A percentile compares a stretch with the other conserved stretches of the same genome.
Conservation (phyloP, 2,888 invertebrate genomes). For the Diarsia mendica region DNA sequence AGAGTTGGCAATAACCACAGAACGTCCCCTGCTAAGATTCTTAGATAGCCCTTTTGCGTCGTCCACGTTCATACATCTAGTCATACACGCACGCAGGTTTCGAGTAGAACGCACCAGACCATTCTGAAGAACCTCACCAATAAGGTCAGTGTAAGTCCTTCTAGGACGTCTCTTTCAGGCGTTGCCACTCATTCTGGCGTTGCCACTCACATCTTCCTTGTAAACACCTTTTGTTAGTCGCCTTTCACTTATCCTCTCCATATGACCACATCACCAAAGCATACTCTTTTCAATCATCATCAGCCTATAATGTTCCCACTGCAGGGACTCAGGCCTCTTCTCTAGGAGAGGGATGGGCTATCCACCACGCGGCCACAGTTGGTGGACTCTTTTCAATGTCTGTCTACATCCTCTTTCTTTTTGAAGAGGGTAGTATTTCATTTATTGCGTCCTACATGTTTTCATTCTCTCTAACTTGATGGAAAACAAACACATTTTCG, state of each 20-base stretch:
- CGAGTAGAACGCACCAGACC: background rate
- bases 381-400: background rate
- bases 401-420: background rate
- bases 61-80: background rate
- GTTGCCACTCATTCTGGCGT: background rate
- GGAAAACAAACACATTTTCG: constrained; percentile 26
- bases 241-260: background rate
- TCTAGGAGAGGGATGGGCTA: no score
- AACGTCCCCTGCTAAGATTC: background rate
- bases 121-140: background rate
- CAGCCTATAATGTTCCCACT: no score
- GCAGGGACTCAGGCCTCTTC: no score
- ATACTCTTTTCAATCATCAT: background rate
- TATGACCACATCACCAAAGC: background rate
- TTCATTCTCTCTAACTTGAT: constrained; percentile 23
- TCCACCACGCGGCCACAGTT: no score
- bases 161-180: no score
- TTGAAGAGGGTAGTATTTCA: constrained; percentile 19
- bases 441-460: constrained; percentile 31
- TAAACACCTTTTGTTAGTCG: background rate
- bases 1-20: background rate
- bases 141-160: background rate
- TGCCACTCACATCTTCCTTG: background rate
- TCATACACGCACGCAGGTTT: background rate
- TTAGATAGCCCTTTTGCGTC: background rate